Base-by-base conservation (phyloP, 2,888 invertebrate genomes). In the Agapetus fuscipes region DNA sequence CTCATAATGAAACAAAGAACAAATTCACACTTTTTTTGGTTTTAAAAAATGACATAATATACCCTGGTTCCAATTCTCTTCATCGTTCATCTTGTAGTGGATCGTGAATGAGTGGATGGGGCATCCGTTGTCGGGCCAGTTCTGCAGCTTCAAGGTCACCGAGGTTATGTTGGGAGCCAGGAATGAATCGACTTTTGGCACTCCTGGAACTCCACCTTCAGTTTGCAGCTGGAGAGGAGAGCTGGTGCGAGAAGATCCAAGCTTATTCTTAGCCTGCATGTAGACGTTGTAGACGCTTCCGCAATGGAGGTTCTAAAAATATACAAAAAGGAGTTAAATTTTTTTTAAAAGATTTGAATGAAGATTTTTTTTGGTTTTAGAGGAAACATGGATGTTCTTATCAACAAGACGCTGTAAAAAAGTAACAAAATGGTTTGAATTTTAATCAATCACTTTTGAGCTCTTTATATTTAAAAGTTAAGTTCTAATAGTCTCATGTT, bases 41-140 rank as follows among this genome's bases (percentile, higher is more conserved):
- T n/a, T n/a, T n/a, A n/a, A n/a, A n/a, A n/a, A n/a, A n/a, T n/a
- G n/a, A n/a, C n/a, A n/a, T n/a, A n/a, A n/a, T 54, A 54, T 55
- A 76, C 77, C 76, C 49, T 80, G 57, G 27, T 76, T 80, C 82
- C 82, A 83, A 49, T 79, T 78, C 24, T 72, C 69, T 34, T 79
- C 77, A 34, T 68, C 62, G 32, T 72, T 67, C 45, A 76, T 73
- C 35, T 78, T 66, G 55, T 83, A 83, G 54, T 82, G 80, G 39
- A 83, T 62, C 29, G 79, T 75, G 54, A 81, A 83, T 57, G 77
- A 78, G 30, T 76, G 59, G 41, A 83, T 69, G 1, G 80, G 77
- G 49, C 82, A 82, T 10, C 82, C 82, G 50, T 80, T 80, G 53
- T 82, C 80, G 1, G 82, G 81, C 83, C 83, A 83, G 12, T 75